Evolutionary conservation across 2,113 vertebrate species (phyloP), one percentile per base, ranked within the genome.

Genomic region (Scortum barcoo): DNA sequence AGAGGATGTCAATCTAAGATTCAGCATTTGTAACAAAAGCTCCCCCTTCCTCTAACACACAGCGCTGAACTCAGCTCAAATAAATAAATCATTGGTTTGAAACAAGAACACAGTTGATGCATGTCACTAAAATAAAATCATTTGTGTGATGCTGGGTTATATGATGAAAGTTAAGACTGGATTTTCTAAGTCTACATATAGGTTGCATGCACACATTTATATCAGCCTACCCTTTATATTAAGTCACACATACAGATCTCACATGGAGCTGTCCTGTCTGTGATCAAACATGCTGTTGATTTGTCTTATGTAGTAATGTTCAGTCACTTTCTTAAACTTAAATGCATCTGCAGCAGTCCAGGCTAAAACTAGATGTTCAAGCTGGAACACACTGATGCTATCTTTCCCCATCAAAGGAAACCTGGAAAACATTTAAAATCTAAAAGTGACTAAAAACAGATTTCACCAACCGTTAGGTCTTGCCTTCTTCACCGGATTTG

Each of bases 401-500:
- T 33, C 63, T 68, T 24, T 51, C 19, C 24, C 56, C 56, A 26
- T 54, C 5, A n/a, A 40, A 36, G 57, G 10, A 50, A 65, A 44
- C 7, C 28, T 68, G 5, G 10, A 56, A 6, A 54, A 53, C 17
- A 7, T 17, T 7, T 3, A 30, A 46, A 36, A 28, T 22, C 16
- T 19, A 40, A 58, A 68, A 28, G 0, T 4, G 57, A 58, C 10
- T 8, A 14, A 50, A 30, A 33, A n/a, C 9, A 42, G 8, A 68
- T 28, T 1, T 44, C 7, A 68, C 94, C 93, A 94, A 99, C 98
- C 97, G 90, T 96, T 96, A 2, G 94, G 95, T 94, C 97, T 96
- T 57, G 97, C 95, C 90, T 97, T 99, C 95, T 99, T 99, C 17
- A 96, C 90, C 76, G 95, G 95, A 93, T 95, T 94, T 89, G 94